phyloP scores from a whole-genome alignment of 2,888 invertebrate genomes.

The Thera obeliscata region DNA sequence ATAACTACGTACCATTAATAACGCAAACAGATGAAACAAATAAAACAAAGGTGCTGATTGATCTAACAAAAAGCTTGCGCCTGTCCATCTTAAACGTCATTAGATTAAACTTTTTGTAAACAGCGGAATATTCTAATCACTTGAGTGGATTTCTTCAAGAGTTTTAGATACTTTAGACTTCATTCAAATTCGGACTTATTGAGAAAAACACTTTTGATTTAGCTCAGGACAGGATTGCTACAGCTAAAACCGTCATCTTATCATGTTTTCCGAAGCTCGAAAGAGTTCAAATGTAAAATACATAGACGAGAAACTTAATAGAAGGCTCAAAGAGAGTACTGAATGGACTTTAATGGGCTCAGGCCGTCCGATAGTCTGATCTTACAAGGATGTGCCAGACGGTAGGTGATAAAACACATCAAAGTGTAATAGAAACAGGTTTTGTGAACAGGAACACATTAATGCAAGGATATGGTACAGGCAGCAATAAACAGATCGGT shows the following conservation, averaged over 20 bases:
- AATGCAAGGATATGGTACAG: slow-evolving; percentile 9
- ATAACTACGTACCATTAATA: slow-evolving; percentile 36
- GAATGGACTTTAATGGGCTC: not conserved
- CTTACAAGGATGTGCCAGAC: not conserved
- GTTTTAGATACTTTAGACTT: too few species aligned
- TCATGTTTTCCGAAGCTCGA: not conserved
- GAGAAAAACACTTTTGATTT: not conserved
- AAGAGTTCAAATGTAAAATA: not conserved
- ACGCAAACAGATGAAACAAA: slow-evolving; percentile 31
- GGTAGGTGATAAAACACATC: slow-evolving; percentile 21
- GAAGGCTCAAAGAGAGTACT: not conserved
- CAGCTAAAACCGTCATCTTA: not conserved
- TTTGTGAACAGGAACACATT: slow-evolving; percentile 22
- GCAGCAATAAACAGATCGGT: slow-evolving; percentile 16
- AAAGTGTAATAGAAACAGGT: slow-evolving; percentile 18
- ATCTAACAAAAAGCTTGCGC: slow-evolving; percentile 17
- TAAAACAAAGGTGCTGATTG: slow-evolving; percentile 20
- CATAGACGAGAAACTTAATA: not conserved
- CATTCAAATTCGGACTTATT: too few species aligned
- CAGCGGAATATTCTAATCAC: not conserved
- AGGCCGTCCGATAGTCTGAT: not conserved
- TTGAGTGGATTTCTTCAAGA: not conserved
- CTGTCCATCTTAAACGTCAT: slow-evolving; percentile 18
- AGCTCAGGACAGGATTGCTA: not conserved
- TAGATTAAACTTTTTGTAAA: slow-evolving; percentile 3